phyloP scores from a whole-genome alignment of 35 echinoderm and acorn worm genomes.

The Strongylocentrotus purpuratus region DNA sequence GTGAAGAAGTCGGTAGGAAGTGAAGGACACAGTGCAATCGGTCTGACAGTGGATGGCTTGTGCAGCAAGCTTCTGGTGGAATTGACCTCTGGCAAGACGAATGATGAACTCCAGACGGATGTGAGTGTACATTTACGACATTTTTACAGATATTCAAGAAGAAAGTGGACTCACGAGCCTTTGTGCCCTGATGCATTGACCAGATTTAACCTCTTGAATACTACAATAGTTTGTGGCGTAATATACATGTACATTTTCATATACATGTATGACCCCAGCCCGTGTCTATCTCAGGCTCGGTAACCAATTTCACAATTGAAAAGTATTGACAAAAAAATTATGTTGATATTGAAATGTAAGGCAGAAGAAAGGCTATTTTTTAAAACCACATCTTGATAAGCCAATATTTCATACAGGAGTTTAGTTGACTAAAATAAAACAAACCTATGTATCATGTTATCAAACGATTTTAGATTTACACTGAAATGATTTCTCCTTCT shows the following conservation, averaged over 20 bases:
- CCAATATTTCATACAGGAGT: too few relatives aligned
- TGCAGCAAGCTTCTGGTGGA: slow-evolving; percentile 74
- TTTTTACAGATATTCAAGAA: neutral
- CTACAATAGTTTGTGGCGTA: neutral
- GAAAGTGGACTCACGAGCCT: neutral
- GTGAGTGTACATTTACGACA: slow-evolving; percentile 52
- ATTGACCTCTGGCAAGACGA: slow-evolving; percentile 76
- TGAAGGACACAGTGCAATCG: slow-evolving; percentile 49
- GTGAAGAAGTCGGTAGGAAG: slow-evolving; percentile 59
- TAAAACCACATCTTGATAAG: too few relatives aligned
- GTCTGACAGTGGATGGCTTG: slow-evolving; percentile 73
- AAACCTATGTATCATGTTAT: too few relatives aligned
- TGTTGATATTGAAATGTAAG: too few relatives aligned
- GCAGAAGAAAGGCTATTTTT: too few relatives aligned
- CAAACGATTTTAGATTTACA: neutral
- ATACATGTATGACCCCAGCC: too few relatives aligned
- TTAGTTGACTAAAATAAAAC: too few relatives aligned
- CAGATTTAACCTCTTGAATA: neutral
- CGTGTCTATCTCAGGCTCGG: too few relatives aligned
- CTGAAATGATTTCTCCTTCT: neutral
- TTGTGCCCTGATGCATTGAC: neutral
- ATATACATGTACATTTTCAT: too few relatives aligned
- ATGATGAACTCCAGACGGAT: slow-evolving; percentile 94
- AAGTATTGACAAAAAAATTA: too few relatives aligned
- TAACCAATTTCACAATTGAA: too few relatives aligned